These are phyloP conservation scores for Alfaro cultratus DNA, from an alignment of 2,797 vertebrate genomes.

Conservation along the genomic window DNA sequence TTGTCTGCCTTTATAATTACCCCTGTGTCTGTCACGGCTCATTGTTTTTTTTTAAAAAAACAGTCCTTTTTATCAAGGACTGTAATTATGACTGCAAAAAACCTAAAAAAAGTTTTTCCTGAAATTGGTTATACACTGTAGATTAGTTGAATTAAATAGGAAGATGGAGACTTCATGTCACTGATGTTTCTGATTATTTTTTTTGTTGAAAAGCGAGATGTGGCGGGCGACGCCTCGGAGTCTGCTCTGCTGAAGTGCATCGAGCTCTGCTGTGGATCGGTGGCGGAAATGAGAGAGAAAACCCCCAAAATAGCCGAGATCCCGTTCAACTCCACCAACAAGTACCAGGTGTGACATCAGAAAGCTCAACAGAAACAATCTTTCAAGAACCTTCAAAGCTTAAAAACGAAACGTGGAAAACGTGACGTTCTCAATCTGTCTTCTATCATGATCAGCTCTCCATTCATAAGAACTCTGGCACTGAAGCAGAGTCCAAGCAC, in stretches of 20 bases:
- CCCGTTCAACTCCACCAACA: conserved; percentile 97
- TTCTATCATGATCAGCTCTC: conserved; percentile 81
- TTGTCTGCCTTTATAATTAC: conserved; percentile 53
- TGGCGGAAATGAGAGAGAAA: conserved; percentile 88
- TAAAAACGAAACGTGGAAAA: neutral
- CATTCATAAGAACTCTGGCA: conserved; percentile 85
- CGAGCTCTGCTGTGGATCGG: conserved; percentile 94
- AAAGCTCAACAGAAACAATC: neutral
- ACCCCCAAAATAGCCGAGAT: conserved; percentile 89
- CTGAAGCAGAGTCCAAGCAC: conserved; percentile 82
- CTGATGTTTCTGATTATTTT: neutral
- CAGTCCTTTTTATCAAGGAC: conserved; percentile 25
- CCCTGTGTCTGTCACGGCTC: conserved; percentile 23
- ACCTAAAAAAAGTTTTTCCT: neutral
- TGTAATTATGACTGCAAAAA: conserved; percentile 26
- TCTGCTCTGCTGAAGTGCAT: conserved; percentile 95
- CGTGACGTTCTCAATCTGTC: neutral
- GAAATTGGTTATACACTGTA: neutral
- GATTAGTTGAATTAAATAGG: neutral
- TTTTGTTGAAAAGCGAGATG: conserved; percentile 82
- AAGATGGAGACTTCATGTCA: neutral
- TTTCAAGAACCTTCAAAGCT: neutral
- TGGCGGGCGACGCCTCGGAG: conserved; percentile 96
- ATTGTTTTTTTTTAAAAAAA: conserved; percentile 31
- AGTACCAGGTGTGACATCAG: conserved; percentile 89